Evolutionary conservation across 2,113 vertebrate species (phyloP).

Genomic region (Hystrix brachyura): DNA sequence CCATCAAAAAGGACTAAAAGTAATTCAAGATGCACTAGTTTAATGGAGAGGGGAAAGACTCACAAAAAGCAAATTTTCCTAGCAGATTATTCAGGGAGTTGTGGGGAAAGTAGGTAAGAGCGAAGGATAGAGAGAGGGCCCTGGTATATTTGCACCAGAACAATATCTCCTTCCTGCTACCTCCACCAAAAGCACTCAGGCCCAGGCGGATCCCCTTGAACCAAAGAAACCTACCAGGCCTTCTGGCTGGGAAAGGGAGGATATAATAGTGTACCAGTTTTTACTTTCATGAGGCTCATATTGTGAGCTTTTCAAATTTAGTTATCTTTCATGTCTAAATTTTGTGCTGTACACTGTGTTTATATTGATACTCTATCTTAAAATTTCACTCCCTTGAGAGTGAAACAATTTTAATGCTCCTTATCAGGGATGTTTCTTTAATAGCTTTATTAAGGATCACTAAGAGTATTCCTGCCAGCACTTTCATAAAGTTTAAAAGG

Average conservation of each 20-base stretch:
- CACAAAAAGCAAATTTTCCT: not conserved
- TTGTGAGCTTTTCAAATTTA: not conserved
- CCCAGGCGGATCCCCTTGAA: not conserved
- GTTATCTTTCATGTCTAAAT: not conserved
- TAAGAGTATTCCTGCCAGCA: not conserved
- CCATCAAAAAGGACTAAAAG: not conserved
- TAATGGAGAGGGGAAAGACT: not conserved
- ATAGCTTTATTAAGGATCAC: not conserved
- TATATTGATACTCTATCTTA: not conserved
- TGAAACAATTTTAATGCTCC: not conserved
- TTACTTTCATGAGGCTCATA: not conserved
- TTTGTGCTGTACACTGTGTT: not conserved
- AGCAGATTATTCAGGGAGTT: not conserved
- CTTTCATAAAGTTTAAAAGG: slow-evolving; percentile 44
- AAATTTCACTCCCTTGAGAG: not conserved
- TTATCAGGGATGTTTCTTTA: not conserved
- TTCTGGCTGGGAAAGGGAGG: not conserved
- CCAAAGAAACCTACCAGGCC: not conserved
- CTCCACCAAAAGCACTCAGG: not conserved
- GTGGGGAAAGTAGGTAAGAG: not conserved
- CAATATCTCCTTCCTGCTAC: not conserved
- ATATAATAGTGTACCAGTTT: not conserved
- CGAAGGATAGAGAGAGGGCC: not conserved
- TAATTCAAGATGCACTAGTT: not conserved
- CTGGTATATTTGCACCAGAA: not conserved